These are phyloP conservation scores for Morpho deidamia DNA, from an alignment of 2,888 invertebrate species.

Conservation along the genomic window DNA sequence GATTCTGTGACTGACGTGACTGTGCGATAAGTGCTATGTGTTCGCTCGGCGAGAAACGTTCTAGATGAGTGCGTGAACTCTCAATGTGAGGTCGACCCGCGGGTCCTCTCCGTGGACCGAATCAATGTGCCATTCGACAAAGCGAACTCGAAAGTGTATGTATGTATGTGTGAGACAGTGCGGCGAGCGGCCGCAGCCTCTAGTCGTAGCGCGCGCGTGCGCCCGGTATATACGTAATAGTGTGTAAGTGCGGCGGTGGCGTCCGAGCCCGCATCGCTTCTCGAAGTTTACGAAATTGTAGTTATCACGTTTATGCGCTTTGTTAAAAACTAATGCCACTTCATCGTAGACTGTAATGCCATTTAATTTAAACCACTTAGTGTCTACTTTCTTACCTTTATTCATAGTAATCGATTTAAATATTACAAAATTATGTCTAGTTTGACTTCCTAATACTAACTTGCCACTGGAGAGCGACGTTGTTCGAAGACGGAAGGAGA, in stretches of 20 bases:
- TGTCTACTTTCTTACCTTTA: not conserved
- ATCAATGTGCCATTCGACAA: constrained; percentile 15
- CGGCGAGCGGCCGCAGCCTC: constrained; percentile 49
- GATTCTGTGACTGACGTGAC: not conserved
- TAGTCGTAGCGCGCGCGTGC: constrained; percentile 57
- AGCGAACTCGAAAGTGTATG: constrained; percentile 1
- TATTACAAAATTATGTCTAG: not conserved
- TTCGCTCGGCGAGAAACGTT: no score
- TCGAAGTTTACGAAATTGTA: constrained; percentile 18
- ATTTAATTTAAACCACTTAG: not conserved
- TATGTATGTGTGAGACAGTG: constrained; percentile 1
- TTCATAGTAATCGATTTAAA: not conserved
- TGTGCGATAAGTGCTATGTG: not conserved
- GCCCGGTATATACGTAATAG: constrained; percentile 69
- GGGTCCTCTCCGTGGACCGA: not conserved
- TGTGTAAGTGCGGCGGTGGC: constrained; percentile 42
- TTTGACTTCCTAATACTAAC: not conserved
- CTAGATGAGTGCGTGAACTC: no score
- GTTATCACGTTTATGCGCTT: constrained; percentile 6
- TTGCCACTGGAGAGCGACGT: constrained; percentile 13
- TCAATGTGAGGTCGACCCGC: not conserved
- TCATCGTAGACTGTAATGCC: constrained; percentile 1
- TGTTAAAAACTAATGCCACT: constrained; percentile 9
- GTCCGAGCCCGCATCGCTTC: constrained; percentile 34
- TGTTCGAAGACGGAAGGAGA: constrained; percentile 22